phyloP scores from a whole-genome alignment of 1,140 invertebrate species.

The Lepidurus arcticus region DNA sequence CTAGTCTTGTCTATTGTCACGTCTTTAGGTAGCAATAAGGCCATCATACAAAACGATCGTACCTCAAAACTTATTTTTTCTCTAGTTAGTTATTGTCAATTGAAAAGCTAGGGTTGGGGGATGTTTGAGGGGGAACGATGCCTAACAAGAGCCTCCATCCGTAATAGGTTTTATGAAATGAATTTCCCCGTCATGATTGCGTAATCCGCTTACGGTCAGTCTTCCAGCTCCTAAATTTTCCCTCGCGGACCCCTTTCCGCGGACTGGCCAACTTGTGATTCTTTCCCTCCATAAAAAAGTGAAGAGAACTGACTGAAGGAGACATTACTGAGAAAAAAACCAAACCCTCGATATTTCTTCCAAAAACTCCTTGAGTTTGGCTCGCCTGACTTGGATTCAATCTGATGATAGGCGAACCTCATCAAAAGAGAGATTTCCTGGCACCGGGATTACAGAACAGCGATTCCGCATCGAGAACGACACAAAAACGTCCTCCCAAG shows the following conservation, averaged over 20 bases:
- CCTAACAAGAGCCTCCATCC: neutral
- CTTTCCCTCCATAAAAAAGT: neutral
- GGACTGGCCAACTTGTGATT: neutral
- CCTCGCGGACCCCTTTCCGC: neutral
- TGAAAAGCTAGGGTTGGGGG: no score
- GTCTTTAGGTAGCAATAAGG: neutral
- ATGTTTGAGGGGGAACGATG: neutral
- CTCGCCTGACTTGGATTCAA: slow-evolving; percentile 18
- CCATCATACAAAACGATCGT: neutral
- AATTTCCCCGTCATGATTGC: slow-evolving; percentile 9
- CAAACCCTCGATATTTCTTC: neutral
- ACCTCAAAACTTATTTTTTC: neutral
- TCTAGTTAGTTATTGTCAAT: neutral
- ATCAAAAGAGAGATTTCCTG: slow-evolving; percentile 22
- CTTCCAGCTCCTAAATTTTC: neutral
- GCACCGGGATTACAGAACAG: slow-evolving; percentile 13
- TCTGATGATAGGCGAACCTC: slow-evolving; percentile 21
- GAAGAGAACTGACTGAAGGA: neutral
- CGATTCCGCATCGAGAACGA: slow-evolving; percentile 6
- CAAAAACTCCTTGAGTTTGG: neutral
- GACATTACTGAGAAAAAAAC: neutral
- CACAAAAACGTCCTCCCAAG: slow-evolving; percentile 6
- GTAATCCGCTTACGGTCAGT: slow-evolving; percentile 14
- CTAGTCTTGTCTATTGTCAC: neutral
- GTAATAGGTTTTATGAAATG: slow-evolving; percentile 1